Evolutionary conservation across 2,113 vertebrate genomes (phyloP).

Genomic region (Castor canadensis): DNA sequence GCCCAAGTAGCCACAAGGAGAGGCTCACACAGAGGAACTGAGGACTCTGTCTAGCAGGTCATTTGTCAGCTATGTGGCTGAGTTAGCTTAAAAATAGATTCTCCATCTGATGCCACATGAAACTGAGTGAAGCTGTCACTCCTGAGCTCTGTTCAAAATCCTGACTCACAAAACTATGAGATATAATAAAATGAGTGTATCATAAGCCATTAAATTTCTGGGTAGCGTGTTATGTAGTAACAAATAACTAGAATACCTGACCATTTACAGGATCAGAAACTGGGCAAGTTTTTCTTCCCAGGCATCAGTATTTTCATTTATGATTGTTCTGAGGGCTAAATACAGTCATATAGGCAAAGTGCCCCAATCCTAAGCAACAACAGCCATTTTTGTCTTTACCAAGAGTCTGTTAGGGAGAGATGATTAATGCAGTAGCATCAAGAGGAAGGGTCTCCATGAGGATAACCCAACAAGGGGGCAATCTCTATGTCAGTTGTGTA

Average conservation of each 20-base stretch:
- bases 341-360: background rate
- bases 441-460: background rate
- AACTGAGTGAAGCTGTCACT: background rate
- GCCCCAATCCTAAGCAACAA: background rate
- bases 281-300: background rate
- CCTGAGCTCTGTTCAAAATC: background rate
- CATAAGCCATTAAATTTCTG: background rate
- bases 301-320: background rate
- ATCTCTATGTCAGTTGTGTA: background rate
- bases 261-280: background rate
- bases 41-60: background rate
- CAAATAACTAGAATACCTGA: background rate
- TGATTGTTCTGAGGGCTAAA: background rate
- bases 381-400: background rate
- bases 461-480: background rate
- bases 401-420: background rate
- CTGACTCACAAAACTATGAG: background rate
- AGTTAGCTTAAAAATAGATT: background rate
- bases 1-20: background rate
- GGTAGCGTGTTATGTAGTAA: background rate
- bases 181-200: background rate
- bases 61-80: background rate
- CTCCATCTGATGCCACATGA: background rate
- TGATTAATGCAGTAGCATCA: background rate
- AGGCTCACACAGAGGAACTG: background rate